Evolutionary conservation across 2,888 invertebrate genomes (phyloP).

Genomic region (Allacma fusca): DNA sequence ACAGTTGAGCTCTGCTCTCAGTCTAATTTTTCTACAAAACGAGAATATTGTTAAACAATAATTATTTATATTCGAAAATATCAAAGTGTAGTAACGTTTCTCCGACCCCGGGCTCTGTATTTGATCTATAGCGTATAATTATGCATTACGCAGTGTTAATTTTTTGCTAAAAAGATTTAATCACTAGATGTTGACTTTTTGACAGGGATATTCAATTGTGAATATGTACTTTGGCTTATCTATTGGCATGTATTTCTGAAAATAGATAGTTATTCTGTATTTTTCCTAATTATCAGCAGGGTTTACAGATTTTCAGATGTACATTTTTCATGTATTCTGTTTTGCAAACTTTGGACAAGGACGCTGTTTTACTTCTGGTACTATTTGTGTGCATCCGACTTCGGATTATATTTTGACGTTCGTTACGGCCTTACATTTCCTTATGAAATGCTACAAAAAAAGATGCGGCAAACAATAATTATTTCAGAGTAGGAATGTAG

Average conservation of each 20-base stretch:
- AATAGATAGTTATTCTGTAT: background rate
- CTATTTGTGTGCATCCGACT: background rate
- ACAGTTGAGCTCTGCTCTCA: conserved; percentile 41
- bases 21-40: conserved; percentile 7
- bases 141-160: background rate
- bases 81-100: conserved; percentile 8
- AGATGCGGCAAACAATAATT: background rate
- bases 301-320: background rate
- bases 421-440: background rate
- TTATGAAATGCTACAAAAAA: background rate
- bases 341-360: background rate
- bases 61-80: conserved; percentile 15
- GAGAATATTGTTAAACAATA: conserved; percentile 21
- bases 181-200: conserved; percentile 10
- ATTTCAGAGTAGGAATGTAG: background rate
- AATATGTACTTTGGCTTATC: background rate
- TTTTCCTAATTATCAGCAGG: background rate
- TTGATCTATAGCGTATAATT: background rate
- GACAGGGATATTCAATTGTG: background rate
- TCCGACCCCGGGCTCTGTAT: background rate
- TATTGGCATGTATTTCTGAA: background rate
- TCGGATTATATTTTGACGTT: background rate
- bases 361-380: background rate
- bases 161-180: background rate
- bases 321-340: background rate